Evolutionary conservation across 2,888 invertebrate species (phyloP).

Genomic region (Pteria penguin): DNA sequence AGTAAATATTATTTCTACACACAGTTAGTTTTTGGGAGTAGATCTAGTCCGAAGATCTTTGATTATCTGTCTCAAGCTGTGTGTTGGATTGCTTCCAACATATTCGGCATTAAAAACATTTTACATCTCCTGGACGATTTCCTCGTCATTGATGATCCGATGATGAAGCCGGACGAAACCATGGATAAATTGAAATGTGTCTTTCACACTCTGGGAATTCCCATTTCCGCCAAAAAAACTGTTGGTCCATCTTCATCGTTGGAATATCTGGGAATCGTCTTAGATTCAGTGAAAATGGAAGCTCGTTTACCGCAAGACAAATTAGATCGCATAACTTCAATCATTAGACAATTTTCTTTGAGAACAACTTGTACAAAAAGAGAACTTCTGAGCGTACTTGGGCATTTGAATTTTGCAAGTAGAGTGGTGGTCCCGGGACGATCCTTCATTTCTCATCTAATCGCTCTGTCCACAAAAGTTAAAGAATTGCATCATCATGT

Average conservation of each 20-base stretch:
- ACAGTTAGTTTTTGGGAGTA: conserved; percentile 41
- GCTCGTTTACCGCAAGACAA: conserved; percentile 36
- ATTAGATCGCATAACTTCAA: conserved; percentile 8
- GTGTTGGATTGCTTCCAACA: conserved; percentile 26
- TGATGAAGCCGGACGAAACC: conserved; percentile 1
- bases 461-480: conserved; percentile 32
- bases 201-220: conserved; percentile 33
- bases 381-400: conserved; percentile 25
- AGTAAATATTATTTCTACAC: conserved; percentile 38
- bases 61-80: too few species aligned
- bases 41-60: conserved; percentile 39
- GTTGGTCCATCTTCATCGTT: conserved; percentile 7
- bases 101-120: conserved; percentile 33
- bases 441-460: conserved; percentile 33
- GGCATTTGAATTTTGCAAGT: conserved; percentile 41
- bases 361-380: conserved; percentile 23
- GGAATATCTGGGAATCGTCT: conserved; percentile 37
- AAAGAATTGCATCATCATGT: conserved; percentile 33
- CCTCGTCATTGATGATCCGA: conserved; percentile 19
- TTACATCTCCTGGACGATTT: too few species aligned
- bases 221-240: conserved; percentile 35
- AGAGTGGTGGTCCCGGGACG: conserved; percentile 33
- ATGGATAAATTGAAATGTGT: conserved; percentile 16
- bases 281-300: conserved; percentile 44
- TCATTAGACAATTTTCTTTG: not conserved